A percentile compares a stretch with the other conserved stretches of the same genome.
Evolutionary conservation across 37 sponge, comb jelly and placozoan species (phyloP).

Genomic region (Axinella damicornis): DNA sequence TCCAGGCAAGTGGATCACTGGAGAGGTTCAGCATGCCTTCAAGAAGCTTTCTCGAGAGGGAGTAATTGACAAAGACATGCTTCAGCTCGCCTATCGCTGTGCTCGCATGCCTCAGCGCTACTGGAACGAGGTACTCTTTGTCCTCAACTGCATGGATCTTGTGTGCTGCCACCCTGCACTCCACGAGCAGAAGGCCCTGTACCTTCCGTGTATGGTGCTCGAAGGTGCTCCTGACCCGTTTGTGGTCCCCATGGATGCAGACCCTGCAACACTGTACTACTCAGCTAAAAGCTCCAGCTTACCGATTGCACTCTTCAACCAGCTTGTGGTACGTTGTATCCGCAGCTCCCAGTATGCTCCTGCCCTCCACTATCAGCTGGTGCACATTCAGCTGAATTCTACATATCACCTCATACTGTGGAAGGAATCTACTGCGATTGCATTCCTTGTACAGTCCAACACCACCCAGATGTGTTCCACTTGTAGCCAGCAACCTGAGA

Average conservation of each 20-base stretch:
- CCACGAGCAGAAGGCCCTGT: constrained; percentile 27
- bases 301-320: constrained; percentile 65
- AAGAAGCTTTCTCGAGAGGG: constrained; percentile 32
- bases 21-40: constrained; percentile 52
- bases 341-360: constrained; percentile 51
- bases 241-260: constrained; percentile 10
- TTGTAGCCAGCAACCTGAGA: constrained; percentile 13
- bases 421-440: constrained; percentile 34
- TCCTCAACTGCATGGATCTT: constrained; percentile 68
- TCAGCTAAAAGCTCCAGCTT: background rate
- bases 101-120: constrained; percentile 33
- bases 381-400: constrained; percentile 52
- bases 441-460: constrained; percentile 49
- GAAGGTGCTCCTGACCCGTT: constrained; percentile 24
- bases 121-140: constrained; percentile 70
- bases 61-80: constrained; percentile 33
- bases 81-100: constrained; percentile 60
- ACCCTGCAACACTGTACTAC: constrained; percentile 39
- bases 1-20: constrained; percentile 46
- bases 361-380: constrained; percentile 20
- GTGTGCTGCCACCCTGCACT: constrained; percentile 61
- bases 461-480: constrained; percentile 9
- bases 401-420: constrained; percentile 57
- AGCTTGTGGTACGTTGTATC: constrained; percentile 54
- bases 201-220: constrained; percentile 54